Evolutionary conservation across 2,888 invertebrate species (phyloP), one percentile per base, ranked within the genome.

Genomic region (Mesorhabditis spiculigera): DNA sequence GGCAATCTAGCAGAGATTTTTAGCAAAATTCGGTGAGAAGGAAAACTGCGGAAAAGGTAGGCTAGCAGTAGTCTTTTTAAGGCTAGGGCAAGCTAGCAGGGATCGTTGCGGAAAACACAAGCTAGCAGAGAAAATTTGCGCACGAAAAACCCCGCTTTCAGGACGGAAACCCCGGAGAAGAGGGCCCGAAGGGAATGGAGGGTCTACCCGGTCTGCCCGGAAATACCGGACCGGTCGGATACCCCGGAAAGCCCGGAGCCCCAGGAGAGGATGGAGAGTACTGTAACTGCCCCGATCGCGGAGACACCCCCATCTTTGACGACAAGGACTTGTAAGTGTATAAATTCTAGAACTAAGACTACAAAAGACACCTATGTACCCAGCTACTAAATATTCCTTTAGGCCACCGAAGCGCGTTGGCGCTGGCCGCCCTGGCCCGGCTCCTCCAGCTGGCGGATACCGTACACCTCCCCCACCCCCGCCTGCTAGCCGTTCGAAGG

Each of bases 201-300:
- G 80, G 78, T 42, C 63, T 73, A n/a, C 74, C 73, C 58, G 78
- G 78, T 68, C 64, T 71, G 65, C 75, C 75, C 44, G 78, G 77
- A 67, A 72, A 72, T n/a, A 45, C 69, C 16, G 76, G 74, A 75
- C 71, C 50, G 5, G 71, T 68, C 66, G 73, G 73, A 66, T 6
- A 65, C 67, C 68, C 70, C 10, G 78, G 76, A 70, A 70, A 72
- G 64, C 72, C 71, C 58, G 76, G 78, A 66, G 72, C 71, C 66
- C 74, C 76, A 13, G 76, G 78, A 71, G 72, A 77, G 67, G 68
- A 71, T 42, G 76, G 76, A 68, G 58, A 50, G n/a, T 50, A 50
- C 58, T 50, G 58, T 50, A 50, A 50, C 58, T 50, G 58, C 58
- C 58, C 58, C 58, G 58, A 50, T 50, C 58, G 58, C n/a, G 58